phyloP scores from a whole-genome alignment of 1,140 invertebrate species.

The Mylabris phalerata region DNA sequence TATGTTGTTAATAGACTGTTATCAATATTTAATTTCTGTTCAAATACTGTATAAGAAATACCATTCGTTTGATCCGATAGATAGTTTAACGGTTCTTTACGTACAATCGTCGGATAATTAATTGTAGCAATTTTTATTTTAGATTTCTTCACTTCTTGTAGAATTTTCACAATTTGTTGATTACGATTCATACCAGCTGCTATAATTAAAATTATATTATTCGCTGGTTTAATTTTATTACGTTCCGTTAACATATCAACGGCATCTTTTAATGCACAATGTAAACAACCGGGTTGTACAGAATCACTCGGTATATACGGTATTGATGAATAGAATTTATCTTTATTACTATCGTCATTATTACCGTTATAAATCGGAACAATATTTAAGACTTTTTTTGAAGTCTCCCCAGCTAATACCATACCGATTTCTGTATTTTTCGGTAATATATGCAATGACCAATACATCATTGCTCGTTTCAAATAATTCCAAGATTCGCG shows the following conservation, averaged over 20 bases:
- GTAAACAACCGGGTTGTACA: constrained; percentile 43
- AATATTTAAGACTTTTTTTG: constrained; percentile 34
- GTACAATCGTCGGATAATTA: constrained; percentile 44
- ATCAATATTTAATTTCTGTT: constrained; percentile 47
- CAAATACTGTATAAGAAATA: constrained; percentile 44
- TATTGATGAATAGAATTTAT: constrained; percentile 46
- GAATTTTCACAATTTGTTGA: constrained; percentile 31
- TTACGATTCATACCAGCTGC: constrained; percentile 40
- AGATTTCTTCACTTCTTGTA: constrained; percentile 36
- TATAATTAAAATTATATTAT: constrained; percentile 49
- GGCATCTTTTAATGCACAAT: constrained; percentile 47
- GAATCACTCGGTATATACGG: constrained; percentile 47
- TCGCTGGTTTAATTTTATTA: constrained; percentile 40
- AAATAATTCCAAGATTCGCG: constrained; percentile 55
- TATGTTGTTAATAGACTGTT: constrained; percentile 46
- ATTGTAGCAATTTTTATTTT: constrained; percentile 45
- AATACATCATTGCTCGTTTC: constrained; percentile 49
- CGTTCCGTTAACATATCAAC: constrained; percentile 47
- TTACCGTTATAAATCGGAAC: constrained; percentile 26
- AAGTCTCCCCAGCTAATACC: constrained; percentile 42
- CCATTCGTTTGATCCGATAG: constrained; percentile 45
- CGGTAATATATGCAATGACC: constrained; percentile 48
- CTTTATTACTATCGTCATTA: constrained; percentile 37
- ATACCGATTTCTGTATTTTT: constrained; percentile 46
- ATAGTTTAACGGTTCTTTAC: constrained; percentile 40